Base-by-base conservation (phyloP, 1,140 invertebrate species). In the Galleria mellonella region DNA sequence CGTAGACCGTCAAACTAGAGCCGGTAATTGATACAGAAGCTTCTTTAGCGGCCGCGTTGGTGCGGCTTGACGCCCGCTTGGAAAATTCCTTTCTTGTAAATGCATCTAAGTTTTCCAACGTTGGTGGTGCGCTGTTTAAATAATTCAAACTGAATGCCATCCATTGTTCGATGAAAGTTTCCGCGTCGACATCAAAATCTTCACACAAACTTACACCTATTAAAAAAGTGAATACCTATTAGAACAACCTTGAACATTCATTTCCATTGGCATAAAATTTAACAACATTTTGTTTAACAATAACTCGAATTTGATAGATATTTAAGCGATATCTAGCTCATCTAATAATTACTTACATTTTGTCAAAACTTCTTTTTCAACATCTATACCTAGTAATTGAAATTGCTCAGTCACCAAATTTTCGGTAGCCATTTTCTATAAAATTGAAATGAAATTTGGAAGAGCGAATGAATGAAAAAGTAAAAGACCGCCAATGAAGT, bases 81-180 rank as follows among this genome's bases (percentile, higher is more conserved):
- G 86, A 86, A 62, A 91, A 87, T 75, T 90, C 89, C 79, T 89
- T 91, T 52, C 90, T 87, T 55, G 89, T 90, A 57, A 92, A 86
- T 58, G 87, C 73, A 41, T 87, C 77, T 23, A 92, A 77, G 58
- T 87, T 81, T 13, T 88, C 87, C 11, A 87, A 41, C 36, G 87
- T 88, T 11, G 90, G 90, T 15, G 88, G 72, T 0, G 87, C 87
- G 10, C 89, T 89, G 44, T 89, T 84, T 43, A 90, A 75, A 65
- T 90, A 65, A 9, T 90, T 90, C 43, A 90, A 72, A 55, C 89
- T 89, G 54, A 88, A 92, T 9, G 91, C 90, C 83, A 90, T 88
- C 91, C 91, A 92, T 81, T 89, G 87, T 62, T 91, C 90, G 43
- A 89, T 89, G 55, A 91, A 89, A 63, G 90, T 89, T 66, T 90